phyloP scores from a whole-genome alignment of 2,888 invertebrate species.

The Teinopalpus imperialis region DNA sequence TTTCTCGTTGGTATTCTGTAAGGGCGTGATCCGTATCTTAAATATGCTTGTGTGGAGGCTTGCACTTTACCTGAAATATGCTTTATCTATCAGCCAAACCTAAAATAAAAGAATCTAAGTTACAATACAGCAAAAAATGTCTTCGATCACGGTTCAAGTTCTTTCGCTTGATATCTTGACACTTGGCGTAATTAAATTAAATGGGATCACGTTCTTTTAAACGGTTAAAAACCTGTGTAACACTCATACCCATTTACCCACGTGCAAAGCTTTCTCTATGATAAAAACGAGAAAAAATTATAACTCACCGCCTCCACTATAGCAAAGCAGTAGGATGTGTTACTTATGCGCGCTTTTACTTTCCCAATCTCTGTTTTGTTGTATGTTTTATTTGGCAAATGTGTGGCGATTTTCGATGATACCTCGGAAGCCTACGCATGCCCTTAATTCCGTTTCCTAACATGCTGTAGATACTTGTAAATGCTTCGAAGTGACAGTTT shows the following conservation, averaged over 20 bases:
- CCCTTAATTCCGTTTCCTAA: conserved; percentile 6
- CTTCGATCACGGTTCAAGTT: conserved; percentile 26
- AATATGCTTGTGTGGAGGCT: too few relatives aligned
- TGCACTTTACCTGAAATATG: too few relatives aligned
- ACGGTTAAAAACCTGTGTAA: conserved; percentile 15
- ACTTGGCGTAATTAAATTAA: conserved; percentile 23
- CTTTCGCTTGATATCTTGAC: conserved; percentile 6
- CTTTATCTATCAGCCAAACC: too few relatives aligned
- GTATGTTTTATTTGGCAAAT: conserved; percentile 9
- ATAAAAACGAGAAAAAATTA: conserved; percentile 24
- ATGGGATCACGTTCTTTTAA: conserved; percentile 22
- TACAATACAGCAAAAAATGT: conserved; percentile 5
- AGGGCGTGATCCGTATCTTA: too few relatives aligned
- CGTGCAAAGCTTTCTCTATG: conserved; percentile 22
- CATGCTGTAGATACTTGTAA: not conserved
- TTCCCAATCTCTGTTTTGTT: conserved; percentile 11
- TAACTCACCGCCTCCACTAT: conserved; percentile 10
- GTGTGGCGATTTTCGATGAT: conserved; percentile 6
- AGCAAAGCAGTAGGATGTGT: conserved; percentile 17
- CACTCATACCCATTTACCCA: conserved; percentile 19
- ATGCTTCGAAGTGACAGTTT: too few relatives aligned
- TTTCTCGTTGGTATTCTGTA: too few relatives aligned
- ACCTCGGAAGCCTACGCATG: conserved; percentile 13
- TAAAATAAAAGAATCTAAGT: too few relatives aligned
- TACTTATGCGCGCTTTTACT: conserved; percentile 21